These are phyloP conservation scores for Gobiocypris rarus DNA, from an alignment of 2,113 vertebrate species.

Conservation along the genomic window DNA sequence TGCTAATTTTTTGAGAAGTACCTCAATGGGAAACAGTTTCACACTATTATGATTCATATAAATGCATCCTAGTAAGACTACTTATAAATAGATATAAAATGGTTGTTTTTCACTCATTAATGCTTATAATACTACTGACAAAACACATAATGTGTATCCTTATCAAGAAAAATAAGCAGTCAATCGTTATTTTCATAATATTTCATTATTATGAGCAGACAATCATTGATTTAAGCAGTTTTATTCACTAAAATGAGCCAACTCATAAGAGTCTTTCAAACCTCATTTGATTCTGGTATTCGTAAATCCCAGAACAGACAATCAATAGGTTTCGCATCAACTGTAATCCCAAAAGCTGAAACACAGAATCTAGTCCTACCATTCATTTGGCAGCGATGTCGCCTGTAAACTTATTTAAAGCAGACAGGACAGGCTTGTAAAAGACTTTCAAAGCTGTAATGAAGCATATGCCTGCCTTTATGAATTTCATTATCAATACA, in stretches of 20 bases:
- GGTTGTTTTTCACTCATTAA: neutral
- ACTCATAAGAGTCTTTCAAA: neutral
- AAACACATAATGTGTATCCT: neutral
- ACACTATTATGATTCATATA: too few species aligned
- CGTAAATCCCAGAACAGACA: neutral
- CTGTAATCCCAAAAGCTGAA: neutral
- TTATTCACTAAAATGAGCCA: neutral
- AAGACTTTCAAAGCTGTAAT: neutral
- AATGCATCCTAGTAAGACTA: too few species aligned
- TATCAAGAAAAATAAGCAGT: too few species aligned
- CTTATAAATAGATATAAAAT: neutral
- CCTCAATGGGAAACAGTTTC: too few species aligned
- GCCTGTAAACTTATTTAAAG: neutral
- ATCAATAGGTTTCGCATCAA: neutral
- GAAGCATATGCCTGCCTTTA: neutral
- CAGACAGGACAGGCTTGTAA: neutral
- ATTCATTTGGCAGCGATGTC: neutral
- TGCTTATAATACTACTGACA: neutral
- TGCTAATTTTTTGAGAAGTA: too few species aligned
- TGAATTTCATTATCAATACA: neutral
- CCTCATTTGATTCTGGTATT: neutral
- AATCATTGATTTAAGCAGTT: neutral
- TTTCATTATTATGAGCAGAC: too few species aligned
- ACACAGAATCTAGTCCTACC: neutral
- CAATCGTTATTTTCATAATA: too few species aligned